Base-by-base conservation (phyloP, 2,888 invertebrate genomes). In the Nephrocerus scutellatus region DNA sequence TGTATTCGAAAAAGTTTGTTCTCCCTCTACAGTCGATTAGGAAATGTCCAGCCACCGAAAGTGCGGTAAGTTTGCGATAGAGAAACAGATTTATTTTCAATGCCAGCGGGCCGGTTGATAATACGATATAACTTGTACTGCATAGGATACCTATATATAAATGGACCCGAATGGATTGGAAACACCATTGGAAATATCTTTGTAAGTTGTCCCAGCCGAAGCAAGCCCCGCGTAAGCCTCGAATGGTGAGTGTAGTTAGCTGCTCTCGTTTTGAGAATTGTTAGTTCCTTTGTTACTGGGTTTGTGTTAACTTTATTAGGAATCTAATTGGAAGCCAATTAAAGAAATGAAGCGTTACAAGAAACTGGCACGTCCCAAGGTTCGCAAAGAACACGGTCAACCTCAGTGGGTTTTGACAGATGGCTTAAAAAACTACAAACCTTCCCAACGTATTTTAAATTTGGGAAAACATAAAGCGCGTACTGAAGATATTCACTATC, bases 11-110 rank as follows among this genome's bases (percentile, higher is more conserved):
- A 51, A 24, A 64, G 63, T 41, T 50, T 63, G 24, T 36, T 64
- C 15, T 63, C 68, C 0, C 25, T 66, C 20, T 67, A 68, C 41
- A 62, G 63, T 41, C 62, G 66, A 2, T 43, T 67, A 24, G 47
- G 39, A 8, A 65, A 66, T 38, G 19, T 48, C 5, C 54, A 56
- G 36, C 59, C 60, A 3, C 47, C 64, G 4, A 24, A 41, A 12
- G 43, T 52, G 35, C 52, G 40, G 65, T 66, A 46, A 19, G 40
- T 38, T 19, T n/a, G n/a, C n/a, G n/a, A n/a, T n/a, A n/a, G n/a
- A n/a, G n/a, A n/a, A n/a, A n/a, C n/a, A n/a, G n/a, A n/a, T n/a
- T n/a, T n/a, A n/a, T n/a, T n/a, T n/a, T n/a, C n/a, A n/a, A n/a
- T n/a, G n/a, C n/a, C n/a, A n/a, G n/a, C n/a, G n/a, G n/a, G n/a